Evolutionary conservation across 2,888 invertebrate genomes (phyloP).

Genomic region (Zygaena filipendulae): DNA sequence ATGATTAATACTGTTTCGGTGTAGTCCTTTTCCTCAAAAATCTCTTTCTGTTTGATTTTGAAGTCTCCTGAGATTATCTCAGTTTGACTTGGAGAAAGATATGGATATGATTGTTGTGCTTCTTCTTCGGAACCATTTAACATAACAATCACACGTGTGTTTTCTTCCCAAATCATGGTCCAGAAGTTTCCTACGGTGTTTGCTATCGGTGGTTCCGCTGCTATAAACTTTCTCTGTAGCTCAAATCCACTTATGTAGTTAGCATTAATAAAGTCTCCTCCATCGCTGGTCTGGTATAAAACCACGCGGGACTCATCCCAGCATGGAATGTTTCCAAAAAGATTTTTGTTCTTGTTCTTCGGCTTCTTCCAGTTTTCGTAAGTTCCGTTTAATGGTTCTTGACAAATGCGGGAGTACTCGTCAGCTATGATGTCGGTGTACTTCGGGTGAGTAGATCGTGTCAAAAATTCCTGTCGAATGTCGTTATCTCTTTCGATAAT

Average conservation of each 20-base stretch:
- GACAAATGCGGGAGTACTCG: neutral
- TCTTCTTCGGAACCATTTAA: slow-evolving; percentile 3
- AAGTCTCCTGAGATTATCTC: slow-evolving; percentile 2
- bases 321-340: slow-evolving; percentile 4
- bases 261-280: slow-evolving; percentile 6
- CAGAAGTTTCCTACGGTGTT: slow-evolving; percentile 3
- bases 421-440: neutral
- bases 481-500: no score
- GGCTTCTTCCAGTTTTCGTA: neutral
- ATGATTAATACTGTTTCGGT: slow-evolving; percentile 3
- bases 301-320: slow-evolving; percentile 6
- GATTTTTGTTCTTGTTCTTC: slow-evolving; percentile 6
- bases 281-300: slow-evolving; percentile 4
- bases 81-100: slow-evolving; percentile 3
- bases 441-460: neutral
- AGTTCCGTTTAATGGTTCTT: neutral
- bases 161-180: slow-evolving; percentile 8
- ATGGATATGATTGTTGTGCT: slow-evolving; percentile 2
- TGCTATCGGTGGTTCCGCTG: slow-evolving; percentile 2
- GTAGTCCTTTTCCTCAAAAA: slow-evolving; percentile 1
- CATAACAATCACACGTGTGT: slow-evolving; percentile 8
- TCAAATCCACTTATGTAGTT: slow-evolving; percentile 4
- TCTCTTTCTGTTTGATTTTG: slow-evolving; percentile 3
- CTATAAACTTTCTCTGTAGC: slow-evolving; percentile 4
- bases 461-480: no score